Base-by-base conservation (phyloP, 2,797 vertebrate species). In the Amniataba percoides region DNA sequence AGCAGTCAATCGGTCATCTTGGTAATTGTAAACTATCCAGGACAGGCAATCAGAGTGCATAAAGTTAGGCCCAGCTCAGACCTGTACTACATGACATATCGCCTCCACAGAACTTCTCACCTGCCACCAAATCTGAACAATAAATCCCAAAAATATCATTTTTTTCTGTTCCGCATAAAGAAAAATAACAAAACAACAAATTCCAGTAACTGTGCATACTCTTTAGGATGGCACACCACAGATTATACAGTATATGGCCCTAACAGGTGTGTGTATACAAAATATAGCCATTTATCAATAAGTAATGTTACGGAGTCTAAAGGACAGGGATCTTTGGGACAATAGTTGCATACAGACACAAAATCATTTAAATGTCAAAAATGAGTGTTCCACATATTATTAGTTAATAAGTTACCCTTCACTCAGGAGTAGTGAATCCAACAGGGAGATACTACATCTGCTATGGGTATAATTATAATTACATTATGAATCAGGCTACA, bases 211-310 rank as follows among this genome's bases (percentile, higher is more conserved):
- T 81, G 80, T 80, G 77, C 81, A 77, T 84, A 89, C 78, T 59
- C 70, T 81, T 85, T 67, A 86, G 71, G 75, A 88, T 89, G 85
- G 85, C 88, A 93, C 83, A 83, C 80, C 80, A 92, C 85, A 88
- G 59, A 74, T 77, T 82, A 85, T 81, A 88, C 77, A 82, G 64
- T 65, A 77, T 82, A 90, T 88, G 87, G 81, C 79, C 82, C 71
- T 77, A 81, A 84, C 63, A 81, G 67, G 75, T 43, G 66, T 61
- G 74, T 73, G 76, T 88, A 84, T 87, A 89, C 60, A 90, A 92
- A 88, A 87, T 77, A 88, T 76, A 83, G 77, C 72, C 63, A 77
- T 78, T 86, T 81, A 77, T 83, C 59, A 77, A 60, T 77, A 82
- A 87, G 78, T 87, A 63, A 87, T 81, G 65, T 82, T 77, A 77